phyloP scores from a whole-genome alignment of 1,140 invertebrate genomes.

The Drosophila bifasciata region DNA sequence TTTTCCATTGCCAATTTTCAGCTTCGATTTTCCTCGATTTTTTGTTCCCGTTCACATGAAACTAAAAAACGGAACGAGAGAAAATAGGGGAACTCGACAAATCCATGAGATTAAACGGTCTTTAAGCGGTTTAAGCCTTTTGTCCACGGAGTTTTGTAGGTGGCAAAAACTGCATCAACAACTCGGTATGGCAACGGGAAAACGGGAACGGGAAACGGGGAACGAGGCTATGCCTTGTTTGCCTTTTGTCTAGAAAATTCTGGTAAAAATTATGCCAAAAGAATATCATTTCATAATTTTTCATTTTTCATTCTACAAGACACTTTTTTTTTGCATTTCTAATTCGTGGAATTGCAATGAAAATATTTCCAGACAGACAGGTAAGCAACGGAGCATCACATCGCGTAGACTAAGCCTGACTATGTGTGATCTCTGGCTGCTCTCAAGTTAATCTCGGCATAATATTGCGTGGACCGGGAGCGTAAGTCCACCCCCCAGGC shows the following conservation, averaged over 20 bases:
- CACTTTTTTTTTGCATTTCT: not conserved
- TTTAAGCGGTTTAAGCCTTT: conserved; percentile 79
- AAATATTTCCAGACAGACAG: conserved; percentile 50
- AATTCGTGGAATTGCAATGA: conserved; percentile 44
- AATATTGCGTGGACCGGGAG: conserved; percentile 32
- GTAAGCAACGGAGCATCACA: conserved; percentile 7
- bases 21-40: conserved; percentile 16
- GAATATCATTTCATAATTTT: conserved; percentile 56
- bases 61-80: conserved; percentile 60
- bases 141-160: conserved; percentile 68
- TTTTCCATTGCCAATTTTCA: conserved; percentile 29
- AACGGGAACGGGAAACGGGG: conserved; percentile 5
- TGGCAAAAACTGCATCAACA: conserved; percentile 67
- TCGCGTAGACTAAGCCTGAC: conserved; percentile 34
- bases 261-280: conserved; percentile 22
- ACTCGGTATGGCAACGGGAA: conserved; percentile 25
- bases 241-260: conserved; percentile 1
- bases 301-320: conserved; percentile 8
- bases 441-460: conserved; percentile 50
- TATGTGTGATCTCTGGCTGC: conserved; percentile 41
- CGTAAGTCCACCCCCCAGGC: conserved; percentile 10
- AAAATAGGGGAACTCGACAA: too few relatives aligned
- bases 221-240: conserved; percentile 7
- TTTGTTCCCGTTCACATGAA: conserved; percentile 58
- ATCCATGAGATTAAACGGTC: conserved; percentile 72